Percentiles rank a stretch among this genome's conserved stretches.
phyloP scores from a whole-genome alignment of 1,140 invertebrate genomes.

The Hycleus cichorii region DNA sequence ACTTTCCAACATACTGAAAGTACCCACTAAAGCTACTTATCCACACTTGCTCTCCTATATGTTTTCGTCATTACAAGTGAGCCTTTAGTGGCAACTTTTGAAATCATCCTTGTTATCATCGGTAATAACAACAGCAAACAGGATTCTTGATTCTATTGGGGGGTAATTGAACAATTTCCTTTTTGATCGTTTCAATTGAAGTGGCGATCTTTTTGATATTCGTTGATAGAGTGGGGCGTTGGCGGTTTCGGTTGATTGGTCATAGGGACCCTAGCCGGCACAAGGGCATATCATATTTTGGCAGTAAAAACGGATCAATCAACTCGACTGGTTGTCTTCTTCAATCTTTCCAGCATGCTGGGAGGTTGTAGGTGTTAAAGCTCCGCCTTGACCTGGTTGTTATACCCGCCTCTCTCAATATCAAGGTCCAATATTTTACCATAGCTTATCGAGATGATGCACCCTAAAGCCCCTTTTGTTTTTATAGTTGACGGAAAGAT shows the following conservation, averaged over 20 bases:
- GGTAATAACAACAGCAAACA: too few relatives aligned
- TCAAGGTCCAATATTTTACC: neutral
- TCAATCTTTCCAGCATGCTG: neutral
- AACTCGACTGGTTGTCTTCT: neutral
- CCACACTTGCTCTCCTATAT: neutral
- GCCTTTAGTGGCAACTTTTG: too few relatives aligned
- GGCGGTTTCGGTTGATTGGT: neutral
- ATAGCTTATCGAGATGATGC: neutral
- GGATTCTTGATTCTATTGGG: too few relatives aligned
- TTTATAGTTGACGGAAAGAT: too few relatives aligned
- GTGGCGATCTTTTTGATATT: too few relatives aligned
- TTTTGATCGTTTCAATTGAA: too few relatives aligned
- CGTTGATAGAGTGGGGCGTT: neutral
- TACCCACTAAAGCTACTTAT: constrained; percentile 13
- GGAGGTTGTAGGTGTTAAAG: neutral
- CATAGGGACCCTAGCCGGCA: neutral
- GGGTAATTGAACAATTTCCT: too few relatives aligned
- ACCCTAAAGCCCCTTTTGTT: neutral
- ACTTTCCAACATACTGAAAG: neutral
- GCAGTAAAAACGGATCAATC: neutral
- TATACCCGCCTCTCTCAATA: neutral
- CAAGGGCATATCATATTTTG: neutral
- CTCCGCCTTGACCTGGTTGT: neutral
- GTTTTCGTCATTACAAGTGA: too few relatives aligned
- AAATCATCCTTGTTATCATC: too few relatives aligned